Conservation (phyloP, 2,113 vertebrate genomes). For the Nibea coibor region DNA sequence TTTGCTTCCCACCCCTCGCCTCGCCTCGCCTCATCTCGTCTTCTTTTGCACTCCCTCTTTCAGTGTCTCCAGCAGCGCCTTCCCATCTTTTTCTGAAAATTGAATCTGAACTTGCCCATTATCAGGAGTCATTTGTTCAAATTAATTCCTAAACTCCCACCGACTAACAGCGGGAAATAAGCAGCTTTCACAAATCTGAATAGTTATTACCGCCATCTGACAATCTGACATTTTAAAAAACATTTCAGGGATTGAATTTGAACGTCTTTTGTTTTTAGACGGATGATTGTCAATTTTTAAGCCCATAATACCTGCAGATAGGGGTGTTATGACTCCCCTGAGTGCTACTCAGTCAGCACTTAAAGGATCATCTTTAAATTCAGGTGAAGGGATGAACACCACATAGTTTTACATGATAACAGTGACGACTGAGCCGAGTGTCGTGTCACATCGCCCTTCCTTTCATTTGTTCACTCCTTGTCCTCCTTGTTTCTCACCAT, state of each 20-base stretch:
- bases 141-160: slow-evolving; percentile 42
- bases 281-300: not conserved
- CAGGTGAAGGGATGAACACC: slow-evolving; percentile 4
- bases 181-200: slow-evolving; percentile 43
- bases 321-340: slow-evolving; percentile 1
- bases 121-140: slow-evolving; percentile 46
- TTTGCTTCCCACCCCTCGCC: not conserved
- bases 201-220: slow-evolving; percentile 18
- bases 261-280: slow-evolving; percentile 16
- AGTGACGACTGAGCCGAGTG: not conserved
- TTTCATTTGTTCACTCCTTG: not conserved
- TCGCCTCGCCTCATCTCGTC: slow-evolving; percentile 8
- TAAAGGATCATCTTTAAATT: not conserved
- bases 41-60: slow-evolving; percentile 35
- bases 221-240: slow-evolving; percentile 37
- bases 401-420: not conserved
- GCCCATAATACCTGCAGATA: not conserved
- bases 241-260: not conserved
- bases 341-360: not conserved
- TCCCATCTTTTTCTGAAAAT: slow-evolving; percentile 26
- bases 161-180: slow-evolving; percentile 31
- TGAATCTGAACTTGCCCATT: slow-evolving; percentile 34
- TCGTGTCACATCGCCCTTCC: not conserved
- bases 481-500: slow-evolving; percentile 18
- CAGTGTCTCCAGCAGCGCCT: slow-evolving; percentile 20